Evolutionary conservation across 92 coral and sea anemone genomes (phyloP), one percentile per base, ranked within the genome.

Genomic region (Metridium senile): DNA sequence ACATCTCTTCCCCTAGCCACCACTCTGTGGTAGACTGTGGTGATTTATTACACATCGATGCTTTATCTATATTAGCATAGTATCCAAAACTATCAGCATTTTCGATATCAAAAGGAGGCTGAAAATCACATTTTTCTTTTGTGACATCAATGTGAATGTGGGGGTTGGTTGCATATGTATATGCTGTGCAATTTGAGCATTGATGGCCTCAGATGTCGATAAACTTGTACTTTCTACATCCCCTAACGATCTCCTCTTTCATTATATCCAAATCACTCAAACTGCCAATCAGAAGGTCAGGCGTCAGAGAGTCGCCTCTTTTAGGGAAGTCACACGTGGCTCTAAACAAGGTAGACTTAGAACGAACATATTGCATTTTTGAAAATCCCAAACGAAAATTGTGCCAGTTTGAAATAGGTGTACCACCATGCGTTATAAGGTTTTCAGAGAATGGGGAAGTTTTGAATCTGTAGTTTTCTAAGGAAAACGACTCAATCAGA

Each of bases 401-500:
- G 6, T 39, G 8, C 49, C 49, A 39, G 2, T 6, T 39, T 39
- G 49, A 39, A 39, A 4, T 10, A 4, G n/a, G 21, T 4, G 6
- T 39, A 39, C 13, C 13, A 19, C 61, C 17, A 3, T 9, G 13
- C 6, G n/a, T 6, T 16, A 10, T 16, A 21, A 3, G 21, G n/a
- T n/a, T n/a, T 39, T 4, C 49, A 39, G 6, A 13, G 13, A 39
- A 39, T 4, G 49, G 49, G 8, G 13, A 13, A 39, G 6, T 39
- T 39, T 39, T 39, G 49, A 39, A 39, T 39, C 8, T 39, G 13
- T 39, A 4, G 49, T 39, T 39, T 39, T 6, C 49, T 13, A 39
- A 13, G 11, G 79, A 45, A 62, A 80, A 80, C 23, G 85, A 71
- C 33, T 72, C 72, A 10, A 80, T 71, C 1, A 80, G 64, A 1